phyloP scores from a whole-genome alignment of 2,113 vertebrate species.

The Rhabdomys dilectus region DNA sequence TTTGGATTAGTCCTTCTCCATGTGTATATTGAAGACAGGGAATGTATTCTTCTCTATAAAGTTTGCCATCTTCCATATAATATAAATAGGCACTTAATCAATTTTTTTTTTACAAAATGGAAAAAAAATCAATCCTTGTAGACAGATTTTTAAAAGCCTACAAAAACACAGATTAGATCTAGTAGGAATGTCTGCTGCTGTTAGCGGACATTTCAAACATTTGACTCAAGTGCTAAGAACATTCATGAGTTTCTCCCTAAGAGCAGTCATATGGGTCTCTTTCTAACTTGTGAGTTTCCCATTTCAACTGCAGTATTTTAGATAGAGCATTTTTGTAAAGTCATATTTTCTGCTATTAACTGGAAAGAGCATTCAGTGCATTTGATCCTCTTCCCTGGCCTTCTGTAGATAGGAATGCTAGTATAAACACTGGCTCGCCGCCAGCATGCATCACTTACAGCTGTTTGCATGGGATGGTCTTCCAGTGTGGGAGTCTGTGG shows the following conservation, averaged over 20 bases:
- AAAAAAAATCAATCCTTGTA: slow-evolving; percentile 10
- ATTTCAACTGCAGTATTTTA: slow-evolving; percentile 27
- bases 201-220: slow-evolving; percentile 57
- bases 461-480: background rate
- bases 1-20: background rate
- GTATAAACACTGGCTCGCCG: background rate
- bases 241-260: slow-evolving; percentile 55
- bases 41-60: slow-evolving; percentile 31
- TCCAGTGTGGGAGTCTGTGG: background rate
- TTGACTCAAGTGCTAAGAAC: slow-evolving; percentile 20
- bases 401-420: background rate
- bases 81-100: slow-evolving; percentile 33
- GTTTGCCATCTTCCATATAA: background rate
- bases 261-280: background rate
- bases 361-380: background rate
- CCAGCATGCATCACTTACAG: background rate
- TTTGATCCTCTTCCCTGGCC: background rate
- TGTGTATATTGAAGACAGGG: background rate
- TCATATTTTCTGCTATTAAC: background rate
- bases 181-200: slow-evolving; percentile 8
- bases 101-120: slow-evolving; percentile 58
- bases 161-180: slow-evolving; percentile 13
- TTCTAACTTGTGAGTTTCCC: slow-evolving; percentile 13
- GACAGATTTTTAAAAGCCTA: slow-evolving; percentile 43
- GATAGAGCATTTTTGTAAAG: background rate